Evolutionary conservation across 2,797 vertebrate genomes (phyloP), one percentile per base, ranked within the genome.

Genomic region (Melanotaenia maccullochi): DNA sequence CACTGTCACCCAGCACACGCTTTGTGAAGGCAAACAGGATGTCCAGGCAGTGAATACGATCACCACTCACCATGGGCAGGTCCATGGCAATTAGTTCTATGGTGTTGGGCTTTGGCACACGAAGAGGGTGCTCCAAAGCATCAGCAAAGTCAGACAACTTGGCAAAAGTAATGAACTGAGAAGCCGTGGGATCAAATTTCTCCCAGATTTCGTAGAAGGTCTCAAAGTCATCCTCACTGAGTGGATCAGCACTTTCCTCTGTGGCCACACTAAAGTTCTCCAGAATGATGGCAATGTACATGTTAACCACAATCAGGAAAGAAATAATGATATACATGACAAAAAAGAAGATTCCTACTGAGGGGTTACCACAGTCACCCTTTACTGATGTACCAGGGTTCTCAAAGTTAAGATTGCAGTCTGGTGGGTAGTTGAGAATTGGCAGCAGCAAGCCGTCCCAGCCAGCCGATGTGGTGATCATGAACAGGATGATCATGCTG

Each of bases 171-270:
- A 99, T 98, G 90, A 99, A 99, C 87, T 99, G 98, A 0, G 98
- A 99, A 87, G 98, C 98, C 0, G 98, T 97, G 0, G 98, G 97
- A 87, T 99, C 98, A 0, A 99, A 99, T 86, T 99, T 99, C 94
- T 99, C 98, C 98, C 98, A 99, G 91, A 99, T 99, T 93, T 99
- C 98, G 0, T 99, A 99, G 93, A 99, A 99, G 61, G 97, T 99
- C 94, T 99, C 98, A 36, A 99, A 99, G 95, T 99, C 98, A 0
- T 99, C 98, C 94, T 99, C 98, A 0, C 98, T 99, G 7, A 99
- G 94, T 0, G 98, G 98, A 51, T 99, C 98, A 0, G 97, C 97
- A 0, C 98, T 99, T 85, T 99, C 98, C 89, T 99, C 98, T 0
- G 98, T 99, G 32, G 98, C 98, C 54, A 99, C 98, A 0, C 98